Conservation (phyloP, 2,113 vertebrate genomes). For the Spermophilus dauricus region DNA sequence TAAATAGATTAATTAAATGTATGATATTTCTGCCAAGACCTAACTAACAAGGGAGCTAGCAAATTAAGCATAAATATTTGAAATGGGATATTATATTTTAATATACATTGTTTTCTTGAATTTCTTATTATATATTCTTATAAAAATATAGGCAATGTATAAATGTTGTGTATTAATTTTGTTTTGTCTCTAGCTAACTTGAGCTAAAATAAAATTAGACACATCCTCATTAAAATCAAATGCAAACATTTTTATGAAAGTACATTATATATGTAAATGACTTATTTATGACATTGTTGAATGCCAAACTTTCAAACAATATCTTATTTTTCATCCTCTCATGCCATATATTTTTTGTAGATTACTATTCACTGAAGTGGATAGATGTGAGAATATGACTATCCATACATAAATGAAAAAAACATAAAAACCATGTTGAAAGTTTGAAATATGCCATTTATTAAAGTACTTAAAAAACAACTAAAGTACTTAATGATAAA, state of each 20-base stretch:
- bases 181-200: not conserved
- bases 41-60: not conserved
- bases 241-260: not conserved
- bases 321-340: accelerated
- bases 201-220: not conserved
- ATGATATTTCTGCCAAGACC: not conserved
- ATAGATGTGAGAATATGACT: not conserved
- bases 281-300: not conserved
- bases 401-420: not conserved
- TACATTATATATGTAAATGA: not conserved
- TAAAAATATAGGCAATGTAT: not conserved
- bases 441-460: not conserved
- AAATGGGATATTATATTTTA: not conserved
- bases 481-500: not conserved
- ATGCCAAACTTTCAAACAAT: not conserved
- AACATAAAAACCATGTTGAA: not conserved
- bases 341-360: not conserved
- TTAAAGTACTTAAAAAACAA: not conserved
- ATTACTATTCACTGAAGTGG: not conserved
- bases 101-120: not conserved
- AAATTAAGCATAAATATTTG: slow-evolving; percentile 1
- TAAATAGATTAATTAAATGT: not conserved
- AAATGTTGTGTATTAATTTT: not conserved
- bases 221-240: not conserved
- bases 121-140: not conserved